phyloP scores from a whole-genome alignment of 1,140 invertebrate genomes.

The Drosophila repleta region DNA sequence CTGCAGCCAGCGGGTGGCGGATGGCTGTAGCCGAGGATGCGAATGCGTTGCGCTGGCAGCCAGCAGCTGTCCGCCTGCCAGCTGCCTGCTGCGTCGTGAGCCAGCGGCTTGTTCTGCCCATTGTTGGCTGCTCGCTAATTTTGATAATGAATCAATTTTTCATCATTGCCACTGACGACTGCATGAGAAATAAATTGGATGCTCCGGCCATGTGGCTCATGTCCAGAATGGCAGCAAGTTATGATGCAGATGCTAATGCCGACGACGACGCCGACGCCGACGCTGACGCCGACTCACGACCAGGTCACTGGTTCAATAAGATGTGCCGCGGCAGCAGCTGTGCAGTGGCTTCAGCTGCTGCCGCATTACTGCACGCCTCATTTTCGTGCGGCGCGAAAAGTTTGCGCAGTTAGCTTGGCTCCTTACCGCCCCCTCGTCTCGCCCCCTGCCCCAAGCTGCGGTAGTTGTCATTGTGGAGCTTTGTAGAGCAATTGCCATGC shows the following conservation, averaged over 20 bases:
- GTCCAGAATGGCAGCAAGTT: conserved; percentile 62
- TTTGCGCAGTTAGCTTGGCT: conserved; percentile 65
- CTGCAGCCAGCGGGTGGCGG: conserved; percentile 52
- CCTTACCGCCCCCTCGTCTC: conserved; percentile 3
- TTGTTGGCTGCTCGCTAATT: conserved; percentile 76
- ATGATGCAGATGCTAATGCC: conserved; percentile 47
- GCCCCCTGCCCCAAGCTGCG: conserved; percentile 2
- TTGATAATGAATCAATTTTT: conserved; percentile 83
- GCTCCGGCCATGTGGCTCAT: conserved; percentile 34
- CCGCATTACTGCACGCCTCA: conserved; percentile 71
- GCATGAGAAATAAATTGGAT: conserved; percentile 77
- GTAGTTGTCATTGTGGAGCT: conserved; percentile 68
- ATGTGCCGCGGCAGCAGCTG: conserved; percentile 51
- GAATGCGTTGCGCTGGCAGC: conserved; percentile 25
- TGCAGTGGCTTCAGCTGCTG: conserved; percentile 30
- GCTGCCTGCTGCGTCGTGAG: conserved; percentile 59
- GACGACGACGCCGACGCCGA: conserved; percentile 39
- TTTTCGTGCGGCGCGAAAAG: conserved; percentile 79
- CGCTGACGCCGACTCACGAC: conserved; percentile 65
- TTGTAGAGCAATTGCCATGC: conserved; percentile 77
- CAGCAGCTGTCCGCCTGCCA: conserved; percentile 38
- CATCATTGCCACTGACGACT: conserved; percentile 68
- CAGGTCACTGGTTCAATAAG: conserved; percentile 78
- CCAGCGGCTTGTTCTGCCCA: conserved; percentile 68
- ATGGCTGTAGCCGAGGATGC: conserved; percentile 16